A percentile compares a stretch with the other conserved stretches of the same genome.
phyloP scores from a whole-genome alignment of 1,140 invertebrate genomes.

The Callitettix versicolor region DNA sequence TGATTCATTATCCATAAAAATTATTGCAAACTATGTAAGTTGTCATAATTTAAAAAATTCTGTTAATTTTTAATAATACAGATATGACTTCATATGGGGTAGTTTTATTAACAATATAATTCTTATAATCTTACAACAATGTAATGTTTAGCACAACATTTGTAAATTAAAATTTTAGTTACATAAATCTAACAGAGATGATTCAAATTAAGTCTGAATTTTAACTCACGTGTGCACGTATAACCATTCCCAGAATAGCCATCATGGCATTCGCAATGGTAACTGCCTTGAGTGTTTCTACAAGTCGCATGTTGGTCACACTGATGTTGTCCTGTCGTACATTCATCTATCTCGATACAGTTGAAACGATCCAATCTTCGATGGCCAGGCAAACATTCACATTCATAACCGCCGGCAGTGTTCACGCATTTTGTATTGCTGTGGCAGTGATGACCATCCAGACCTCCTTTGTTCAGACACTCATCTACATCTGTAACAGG shows the following conservation, averaged over 20 bases:
- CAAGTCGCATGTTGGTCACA: slow-evolving; percentile 73
- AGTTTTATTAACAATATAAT: too few relatives aligned
- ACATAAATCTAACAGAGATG: too few relatives aligned
- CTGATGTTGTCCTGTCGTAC: slow-evolving; percentile 49
- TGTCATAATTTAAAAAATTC: too few relatives aligned
- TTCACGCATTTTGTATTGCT: slow-evolving; percentile 71
- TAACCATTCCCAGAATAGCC: slow-evolving; percentile 79
- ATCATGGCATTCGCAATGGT: slow-evolving; percentile 66
- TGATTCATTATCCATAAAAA: too few relatives aligned
- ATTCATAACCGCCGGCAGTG: slow-evolving; percentile 64
- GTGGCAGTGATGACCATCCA: slow-evolving; percentile 69
- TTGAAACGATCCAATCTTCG: slow-evolving; percentile 60
- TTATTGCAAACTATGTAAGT: too few relatives aligned
- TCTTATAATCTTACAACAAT: too few relatives aligned
- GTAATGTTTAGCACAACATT: too few relatives aligned
- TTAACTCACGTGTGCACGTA: slow-evolving; percentile 61
- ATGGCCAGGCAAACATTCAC: slow-evolving; percentile 73
- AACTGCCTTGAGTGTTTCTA: slow-evolving; percentile 75
- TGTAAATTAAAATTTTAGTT: too few relatives aligned
- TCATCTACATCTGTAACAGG: slow-evolving; percentile 62
- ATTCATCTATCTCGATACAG: slow-evolving; percentile 74
- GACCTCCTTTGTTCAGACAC: slow-evolving; percentile 58
- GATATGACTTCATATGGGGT: too few relatives aligned
- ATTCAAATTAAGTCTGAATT: too few relatives aligned
- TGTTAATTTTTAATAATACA: too few relatives aligned